phyloP scores from a whole-genome alignment of 2,888 invertebrate genomes.

The Sicus ferrugineus region DNA sequence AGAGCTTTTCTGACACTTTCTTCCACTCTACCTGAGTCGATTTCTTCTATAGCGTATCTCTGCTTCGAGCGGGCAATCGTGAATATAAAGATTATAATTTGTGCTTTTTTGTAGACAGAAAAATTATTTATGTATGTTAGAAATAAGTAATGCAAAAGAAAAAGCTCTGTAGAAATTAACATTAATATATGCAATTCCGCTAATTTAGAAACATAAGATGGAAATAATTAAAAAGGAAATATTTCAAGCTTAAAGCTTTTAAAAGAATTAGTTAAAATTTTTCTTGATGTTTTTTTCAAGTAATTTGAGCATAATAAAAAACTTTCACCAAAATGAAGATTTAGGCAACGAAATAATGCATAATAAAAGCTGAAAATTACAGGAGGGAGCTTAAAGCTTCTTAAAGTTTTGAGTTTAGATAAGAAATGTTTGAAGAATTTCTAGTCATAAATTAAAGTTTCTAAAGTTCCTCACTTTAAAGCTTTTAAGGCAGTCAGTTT shows the following conservation, averaged over 20 bases:
- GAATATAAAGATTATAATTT: conserved; percentile 61
- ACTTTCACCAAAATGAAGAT: too few relatives aligned
- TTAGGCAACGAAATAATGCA: too few relatives aligned
- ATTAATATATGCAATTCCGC: conserved; percentile 18
- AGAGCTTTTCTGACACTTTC: background rate
- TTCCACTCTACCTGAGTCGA: conserved; percentile 62
- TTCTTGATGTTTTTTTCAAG: too few relatives aligned
- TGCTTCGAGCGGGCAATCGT: conserved; percentile 65
- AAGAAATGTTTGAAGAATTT: too few relatives aligned
- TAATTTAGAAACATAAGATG: background rate
- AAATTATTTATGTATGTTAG: background rate
- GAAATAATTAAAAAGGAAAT: background rate
- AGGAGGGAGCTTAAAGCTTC: too few relatives aligned
- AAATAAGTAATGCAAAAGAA: background rate
- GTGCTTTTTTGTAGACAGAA: conserved; percentile 48
- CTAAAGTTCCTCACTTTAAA: too few relatives aligned
- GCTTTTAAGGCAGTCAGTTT: too few relatives aligned
- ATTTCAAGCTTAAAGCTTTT: conserved; percentile 11
- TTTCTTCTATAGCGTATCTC: conserved; percentile 62
- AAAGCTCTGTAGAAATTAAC: background rate
- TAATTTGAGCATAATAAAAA: too few relatives aligned
- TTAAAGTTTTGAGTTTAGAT: too few relatives aligned
- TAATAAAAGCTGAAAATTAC: too few relatives aligned
- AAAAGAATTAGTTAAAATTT: conserved; percentile 17
- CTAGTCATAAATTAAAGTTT: too few relatives aligned